A percentile compares a stretch with the other conserved stretches of the same genome.
Evolutionary conservation across 2,797 vertebrate genomes (phyloP).

Genomic region (Alca torda): DNA sequence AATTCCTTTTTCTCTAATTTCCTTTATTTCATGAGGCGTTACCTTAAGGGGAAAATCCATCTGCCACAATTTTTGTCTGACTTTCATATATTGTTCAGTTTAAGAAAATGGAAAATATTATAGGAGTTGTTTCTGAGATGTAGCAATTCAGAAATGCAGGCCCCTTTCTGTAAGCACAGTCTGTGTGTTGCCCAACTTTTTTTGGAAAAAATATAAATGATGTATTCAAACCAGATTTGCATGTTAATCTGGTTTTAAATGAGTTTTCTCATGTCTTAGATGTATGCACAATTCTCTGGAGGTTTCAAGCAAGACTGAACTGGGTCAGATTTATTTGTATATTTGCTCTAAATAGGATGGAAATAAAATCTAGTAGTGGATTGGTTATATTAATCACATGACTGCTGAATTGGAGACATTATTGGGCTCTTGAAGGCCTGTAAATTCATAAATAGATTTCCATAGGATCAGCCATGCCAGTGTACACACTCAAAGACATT

Average conservation of each 20-base stretch:
- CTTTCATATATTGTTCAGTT: not conserved
- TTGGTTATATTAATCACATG: slow-evolving; percentile 44
- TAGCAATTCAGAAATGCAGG: not conserved
- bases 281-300: slow-evolving; percentile 41
- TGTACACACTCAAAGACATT: not conserved
- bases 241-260: slow-evolving; percentile 58
- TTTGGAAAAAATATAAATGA: not conserved
- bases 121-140: not conserved
- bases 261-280: slow-evolving; percentile 2
- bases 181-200: not conserved
- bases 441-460: not conserved
- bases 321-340: slow-evolving; percentile 46
- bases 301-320: slow-evolving; percentile 58
- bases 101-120: not conserved
- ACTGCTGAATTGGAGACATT: slow-evolving; percentile 17
- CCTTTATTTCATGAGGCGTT: not conserved
- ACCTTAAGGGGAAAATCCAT: not conserved
- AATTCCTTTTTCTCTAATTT: not conserved
- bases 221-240: slow-evolving; percentile 31
- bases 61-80: not conserved
- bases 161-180: not conserved
- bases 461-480: not conserved
- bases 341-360: slow-evolving; percentile 48
- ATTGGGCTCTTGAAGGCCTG: not conserved
- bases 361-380: slow-evolving; percentile 25